Evolutionary conservation across 2,888 invertebrate genomes (phyloP), one percentile per base, ranked within the genome.

Genomic region (Sepiola atlantica): DNA sequence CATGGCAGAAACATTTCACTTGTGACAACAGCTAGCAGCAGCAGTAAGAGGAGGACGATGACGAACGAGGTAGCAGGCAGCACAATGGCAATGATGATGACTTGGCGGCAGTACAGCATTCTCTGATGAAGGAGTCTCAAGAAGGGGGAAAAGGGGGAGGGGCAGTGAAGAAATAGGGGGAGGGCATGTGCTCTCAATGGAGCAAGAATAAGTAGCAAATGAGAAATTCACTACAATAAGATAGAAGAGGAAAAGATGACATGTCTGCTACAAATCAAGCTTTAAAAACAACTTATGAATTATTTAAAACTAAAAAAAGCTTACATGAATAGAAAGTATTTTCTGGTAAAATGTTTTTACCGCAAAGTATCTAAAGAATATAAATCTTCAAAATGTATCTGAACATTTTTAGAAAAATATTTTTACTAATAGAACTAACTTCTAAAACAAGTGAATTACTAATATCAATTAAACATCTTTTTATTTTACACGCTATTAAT

Each of bases 1-100:
- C 92, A 92, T 92, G 92, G 94, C 91, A 90, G 93, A 94, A 94
- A 61, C n/a, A 92, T 32, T 94, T 35, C 32, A 91, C 91, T 55
- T 91, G 45, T 90, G 90, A 93, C 90, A 94, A 94, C 91, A 91
- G 55, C 93, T 35, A 77, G 55, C 91, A 54, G 93, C 91, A 90
- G 54, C 45, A 57, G 61, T 28, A 61, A 54, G 92, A 92, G 54
- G 92, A 92, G 54, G 92, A 55, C 92, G 55, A 92, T 28, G 45
- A 92, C 92, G 24, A 28, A 32, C 32, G 28, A 92, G 92, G 54
- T 55, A 55, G 92, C 92, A 92, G 92, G 54, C 45, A 55, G 54
- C 45, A 55, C 54, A 92, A 55, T 92, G 92, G 92, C 92, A 24
- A 35, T 54, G 92, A 92, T 92, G 92, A 92, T 55, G 92, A 92